Evolutionary conservation across 2,797 vertebrate genomes (phyloP).

Genomic region (Spinus olivaceus): DNA sequence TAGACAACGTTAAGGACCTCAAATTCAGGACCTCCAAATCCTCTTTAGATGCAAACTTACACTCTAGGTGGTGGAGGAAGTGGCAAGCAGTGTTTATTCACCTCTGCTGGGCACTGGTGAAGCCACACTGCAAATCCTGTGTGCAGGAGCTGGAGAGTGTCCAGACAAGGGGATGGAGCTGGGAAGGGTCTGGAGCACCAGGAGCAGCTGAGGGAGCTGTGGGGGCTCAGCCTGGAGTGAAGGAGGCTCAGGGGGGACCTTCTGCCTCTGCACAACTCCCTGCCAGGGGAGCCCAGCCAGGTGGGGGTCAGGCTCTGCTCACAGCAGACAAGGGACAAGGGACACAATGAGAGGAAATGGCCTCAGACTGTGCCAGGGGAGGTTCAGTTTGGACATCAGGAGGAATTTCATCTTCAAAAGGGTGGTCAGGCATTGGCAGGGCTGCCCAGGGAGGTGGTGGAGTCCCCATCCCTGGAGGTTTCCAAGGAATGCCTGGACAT

Average conservation of each 20-base stretch:
- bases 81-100: neutral
- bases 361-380: neutral
- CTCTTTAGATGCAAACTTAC: neutral
- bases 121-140: neutral
- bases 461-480: neutral
- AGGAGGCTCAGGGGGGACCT: neutral
- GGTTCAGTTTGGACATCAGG: neutral
- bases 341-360: neutral
- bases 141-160: neutral
- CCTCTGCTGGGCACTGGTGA: neutral
- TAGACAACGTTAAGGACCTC: neutral
- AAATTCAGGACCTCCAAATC: neutral
- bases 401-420: neutral
- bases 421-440: neutral
- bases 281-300: neutral
- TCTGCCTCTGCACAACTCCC: neutral
- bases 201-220: neutral
- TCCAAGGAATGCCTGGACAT: accelerated
- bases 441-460: no score
- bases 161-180: neutral
- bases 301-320: neutral
- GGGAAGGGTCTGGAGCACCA: neutral
- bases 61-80: neutral
- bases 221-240: neutral
- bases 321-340: no score